These are phyloP conservation scores for Jaculus jaculus DNA, from an alignment of 2,113 vertebrate species.

Conservation along the genomic window DNA sequence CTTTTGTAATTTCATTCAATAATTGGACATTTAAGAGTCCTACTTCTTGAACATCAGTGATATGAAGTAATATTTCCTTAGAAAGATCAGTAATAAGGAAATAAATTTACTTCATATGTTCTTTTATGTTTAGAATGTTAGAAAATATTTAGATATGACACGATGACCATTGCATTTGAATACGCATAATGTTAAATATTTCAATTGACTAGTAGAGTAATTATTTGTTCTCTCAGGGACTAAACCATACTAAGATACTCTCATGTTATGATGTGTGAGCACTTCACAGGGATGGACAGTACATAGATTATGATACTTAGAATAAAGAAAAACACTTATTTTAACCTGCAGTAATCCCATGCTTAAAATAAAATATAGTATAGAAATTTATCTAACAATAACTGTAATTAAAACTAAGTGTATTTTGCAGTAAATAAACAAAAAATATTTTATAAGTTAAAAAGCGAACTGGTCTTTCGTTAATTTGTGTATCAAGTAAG, in stretches of 20 bases:
- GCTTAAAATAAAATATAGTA: background rate
- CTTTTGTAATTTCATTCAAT: constrained; percentile 8
- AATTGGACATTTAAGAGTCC: background rate
- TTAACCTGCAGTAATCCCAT: background rate
- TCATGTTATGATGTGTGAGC: background rate
- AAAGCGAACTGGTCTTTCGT: background rate
- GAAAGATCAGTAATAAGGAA: background rate
- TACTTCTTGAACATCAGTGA: background rate
- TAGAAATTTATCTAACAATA: background rate
- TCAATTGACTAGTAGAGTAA: background rate
- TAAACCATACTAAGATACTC: background rate
- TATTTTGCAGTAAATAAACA: constrained; percentile 10
- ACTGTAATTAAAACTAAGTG: background rate
- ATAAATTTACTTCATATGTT: background rate
- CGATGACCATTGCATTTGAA: background rate
- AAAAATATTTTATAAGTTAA: background rate
- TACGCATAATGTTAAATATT: background rate
- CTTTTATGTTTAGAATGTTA: background rate
- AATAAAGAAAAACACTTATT: background rate
- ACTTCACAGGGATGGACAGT: background rate
- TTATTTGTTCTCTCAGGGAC: background rate
- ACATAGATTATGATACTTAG: background rate
- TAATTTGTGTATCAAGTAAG: background rate
- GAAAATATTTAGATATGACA: background rate
- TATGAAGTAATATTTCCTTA: background rate